These are phyloP conservation scores for Brachionus calyciflorus DNA, from an alignment of 1,140 invertebrate genomes.

Conservation along the genomic window DNA sequence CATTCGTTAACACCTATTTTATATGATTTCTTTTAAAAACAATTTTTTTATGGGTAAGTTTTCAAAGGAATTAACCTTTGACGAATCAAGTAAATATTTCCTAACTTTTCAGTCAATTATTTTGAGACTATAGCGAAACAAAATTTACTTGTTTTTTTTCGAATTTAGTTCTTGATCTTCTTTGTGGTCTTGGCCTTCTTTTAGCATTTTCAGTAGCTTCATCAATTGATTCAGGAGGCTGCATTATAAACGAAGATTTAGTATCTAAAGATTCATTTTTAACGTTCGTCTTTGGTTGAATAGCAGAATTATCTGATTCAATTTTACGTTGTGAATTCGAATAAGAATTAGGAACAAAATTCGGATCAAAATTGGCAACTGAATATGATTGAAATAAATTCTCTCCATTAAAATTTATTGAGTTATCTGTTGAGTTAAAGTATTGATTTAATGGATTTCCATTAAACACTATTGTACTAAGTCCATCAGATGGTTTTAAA, in stretches of 20 bases:
- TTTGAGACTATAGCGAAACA: neutral
- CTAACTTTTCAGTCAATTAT: too few relatives aligned
- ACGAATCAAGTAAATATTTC: too few relatives aligned
- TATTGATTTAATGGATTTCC: neutral
- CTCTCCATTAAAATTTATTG: neutral
- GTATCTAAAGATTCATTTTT: too few relatives aligned
- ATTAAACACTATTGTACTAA: neutral
- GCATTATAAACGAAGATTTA: slow-evolving; percentile 8
- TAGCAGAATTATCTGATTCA: neutral
- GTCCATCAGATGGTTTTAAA: too few relatives aligned
- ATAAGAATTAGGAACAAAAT: slow-evolving; percentile 1
- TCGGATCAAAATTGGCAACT: slow-evolving; percentile 4
- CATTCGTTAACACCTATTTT: too few relatives aligned
- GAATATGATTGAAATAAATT: neutral
- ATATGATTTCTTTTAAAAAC: too few relatives aligned
- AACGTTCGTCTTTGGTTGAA: too few relatives aligned
- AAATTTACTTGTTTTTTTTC: slow-evolving; percentile 36
- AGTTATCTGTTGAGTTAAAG: neutral
- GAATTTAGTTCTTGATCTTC: slow-evolving; percentile 44
- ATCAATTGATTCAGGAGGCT: slow-evolving; percentile 38
- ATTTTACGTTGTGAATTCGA: neutral
- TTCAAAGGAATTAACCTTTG: too few relatives aligned
- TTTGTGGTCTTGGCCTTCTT: neutral
- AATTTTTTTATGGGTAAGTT: too few relatives aligned
- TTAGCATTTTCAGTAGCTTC: slow-evolving; percentile 17